Conservation (phyloP, 1,140 invertebrate species). For the Heliothis subflexa region DNA sequence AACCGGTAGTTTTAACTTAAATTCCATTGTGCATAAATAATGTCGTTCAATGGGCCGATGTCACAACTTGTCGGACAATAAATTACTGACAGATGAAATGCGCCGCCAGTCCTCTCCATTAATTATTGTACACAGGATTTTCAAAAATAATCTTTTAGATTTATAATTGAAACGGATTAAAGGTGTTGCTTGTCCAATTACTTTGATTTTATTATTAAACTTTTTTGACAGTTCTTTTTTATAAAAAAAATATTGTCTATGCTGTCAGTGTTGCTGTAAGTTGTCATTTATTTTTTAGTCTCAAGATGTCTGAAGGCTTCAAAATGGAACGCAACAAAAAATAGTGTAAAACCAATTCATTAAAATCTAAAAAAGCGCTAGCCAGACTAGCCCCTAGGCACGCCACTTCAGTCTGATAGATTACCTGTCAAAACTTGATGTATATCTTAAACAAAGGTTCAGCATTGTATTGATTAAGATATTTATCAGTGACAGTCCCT, state of each 20-base stretch:
- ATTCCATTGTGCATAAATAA: constrained; percentile 51
- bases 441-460: neutral
- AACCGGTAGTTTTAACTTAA: constrained; percentile 48
- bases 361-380: no score
- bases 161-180: constrained; percentile 46
- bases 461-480: constrained; percentile 5
- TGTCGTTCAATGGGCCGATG: constrained; percentile 49
- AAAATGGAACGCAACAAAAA: no score
- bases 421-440: constrained; percentile 7
- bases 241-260: no score
- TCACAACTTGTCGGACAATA: constrained; percentile 50
- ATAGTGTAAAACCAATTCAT: no score
- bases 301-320: no score
- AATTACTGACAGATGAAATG: constrained; percentile 53
- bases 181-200: constrained; percentile 34
- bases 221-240: neutral
- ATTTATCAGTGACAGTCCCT: constrained; percentile 5
- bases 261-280: no score
- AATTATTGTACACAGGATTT: constrained; percentile 43
- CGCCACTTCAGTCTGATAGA: neutral
- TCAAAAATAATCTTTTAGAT: constrained; percentile 41
- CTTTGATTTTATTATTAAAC: constrained; percentile 14
- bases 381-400: no score
- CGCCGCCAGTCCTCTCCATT: constrained; percentile 37
- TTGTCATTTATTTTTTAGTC: no score